Conservation (phyloP, 2,797 vertebrate genomes). For the Brotula barbata region DNA sequence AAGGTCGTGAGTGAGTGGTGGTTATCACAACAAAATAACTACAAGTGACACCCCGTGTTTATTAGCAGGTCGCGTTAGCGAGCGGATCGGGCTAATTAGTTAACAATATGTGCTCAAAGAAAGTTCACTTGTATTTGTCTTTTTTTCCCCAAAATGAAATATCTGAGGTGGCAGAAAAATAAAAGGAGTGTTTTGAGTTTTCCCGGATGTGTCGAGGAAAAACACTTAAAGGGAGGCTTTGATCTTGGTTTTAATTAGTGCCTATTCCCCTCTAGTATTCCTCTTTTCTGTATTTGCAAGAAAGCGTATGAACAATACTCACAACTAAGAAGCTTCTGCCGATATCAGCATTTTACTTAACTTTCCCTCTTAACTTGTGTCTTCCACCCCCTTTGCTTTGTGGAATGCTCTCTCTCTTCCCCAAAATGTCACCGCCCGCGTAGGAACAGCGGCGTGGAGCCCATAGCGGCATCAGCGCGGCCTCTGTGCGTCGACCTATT, state of each 20-base stretch:
- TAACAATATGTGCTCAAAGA: constrained; percentile 79
- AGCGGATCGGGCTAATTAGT: constrained; percentile 69
- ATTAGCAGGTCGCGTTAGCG: constrained; percentile 63
- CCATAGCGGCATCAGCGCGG: too few species aligned
- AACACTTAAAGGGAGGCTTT: constrained; percentile 80
- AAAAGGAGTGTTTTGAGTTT: constrained; percentile 78
- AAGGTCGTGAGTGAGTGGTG: constrained; percentile 49
- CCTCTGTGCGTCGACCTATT: constrained; percentile 5
- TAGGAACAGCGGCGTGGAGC: constrained; percentile 27
- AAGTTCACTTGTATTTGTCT: constrained; percentile 78
- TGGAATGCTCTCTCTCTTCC: constrained; percentile 60
- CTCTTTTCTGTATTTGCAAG: constrained; percentile 80
- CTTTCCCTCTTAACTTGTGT: constrained; percentile 75
- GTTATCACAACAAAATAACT: constrained; percentile 32
- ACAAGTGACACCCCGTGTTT: constrained; percentile 34
- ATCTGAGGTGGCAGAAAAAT: constrained; percentile 81
- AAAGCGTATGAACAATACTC: constrained; percentile 78
- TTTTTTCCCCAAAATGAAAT: constrained; percentile 72
- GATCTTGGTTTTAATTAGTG: constrained; percentile 83
- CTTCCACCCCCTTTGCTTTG: constrained; percentile 68
- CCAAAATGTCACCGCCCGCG: constrained; percentile 39
- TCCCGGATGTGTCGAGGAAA: constrained; percentile 82
- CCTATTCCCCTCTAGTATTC: constrained; percentile 82
- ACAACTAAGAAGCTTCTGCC: constrained; percentile 72
- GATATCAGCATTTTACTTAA: constrained; percentile 77